Evolutionary conservation across 2,888 invertebrate genomes (phyloP).

Genomic region (Serripes groenlandicus): DNA sequence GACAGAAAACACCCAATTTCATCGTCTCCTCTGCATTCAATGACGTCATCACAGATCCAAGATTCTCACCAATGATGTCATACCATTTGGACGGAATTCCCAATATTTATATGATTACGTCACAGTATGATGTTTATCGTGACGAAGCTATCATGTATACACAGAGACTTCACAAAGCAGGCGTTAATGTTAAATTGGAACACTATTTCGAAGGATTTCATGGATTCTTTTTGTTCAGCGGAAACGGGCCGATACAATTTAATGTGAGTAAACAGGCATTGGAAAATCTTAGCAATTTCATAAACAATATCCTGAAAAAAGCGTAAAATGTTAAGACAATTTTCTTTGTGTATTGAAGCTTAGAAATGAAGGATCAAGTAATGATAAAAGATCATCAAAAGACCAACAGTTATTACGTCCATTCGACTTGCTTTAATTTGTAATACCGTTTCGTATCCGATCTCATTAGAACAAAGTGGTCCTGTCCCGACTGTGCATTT

Average conservation of each 20-base stretch:
- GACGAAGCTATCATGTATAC: slow-evolving; percentile 86
- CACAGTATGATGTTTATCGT: slow-evolving; percentile 86
- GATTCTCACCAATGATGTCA: slow-evolving; percentile 85
- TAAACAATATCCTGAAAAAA: slow-evolving; percentile 25
- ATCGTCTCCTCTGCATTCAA: slow-evolving; percentile 68
- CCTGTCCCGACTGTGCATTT: too few species aligned
- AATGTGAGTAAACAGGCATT: slow-evolving; percentile 71
- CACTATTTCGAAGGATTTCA: slow-evolving; percentile 81
- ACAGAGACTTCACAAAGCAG: slow-evolving; percentile 78
- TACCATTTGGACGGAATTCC: slow-evolving; percentile 80
- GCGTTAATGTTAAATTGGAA: slow-evolving; percentile 79
- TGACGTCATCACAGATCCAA: slow-evolving; percentile 65
- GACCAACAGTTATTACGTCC: too few species aligned
- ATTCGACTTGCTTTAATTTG: too few species aligned
- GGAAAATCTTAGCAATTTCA: slow-evolving; percentile 70
- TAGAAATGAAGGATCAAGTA: too few species aligned
- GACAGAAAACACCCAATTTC: slow-evolving; percentile 42
- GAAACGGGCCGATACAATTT: slow-evolving; percentile 72
- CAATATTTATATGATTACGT: slow-evolving; percentile 84
- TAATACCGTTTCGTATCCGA: too few species aligned
- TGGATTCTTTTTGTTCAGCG: slow-evolving; percentile 79
- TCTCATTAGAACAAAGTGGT: too few species aligned
- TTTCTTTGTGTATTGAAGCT: too few species aligned
- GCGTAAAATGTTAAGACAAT: too few species aligned
- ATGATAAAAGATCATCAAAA: too few species aligned